phyloP scores from a whole-genome alignment of 2,888 invertebrate species.

The Drosophila paranaensis region DNA sequence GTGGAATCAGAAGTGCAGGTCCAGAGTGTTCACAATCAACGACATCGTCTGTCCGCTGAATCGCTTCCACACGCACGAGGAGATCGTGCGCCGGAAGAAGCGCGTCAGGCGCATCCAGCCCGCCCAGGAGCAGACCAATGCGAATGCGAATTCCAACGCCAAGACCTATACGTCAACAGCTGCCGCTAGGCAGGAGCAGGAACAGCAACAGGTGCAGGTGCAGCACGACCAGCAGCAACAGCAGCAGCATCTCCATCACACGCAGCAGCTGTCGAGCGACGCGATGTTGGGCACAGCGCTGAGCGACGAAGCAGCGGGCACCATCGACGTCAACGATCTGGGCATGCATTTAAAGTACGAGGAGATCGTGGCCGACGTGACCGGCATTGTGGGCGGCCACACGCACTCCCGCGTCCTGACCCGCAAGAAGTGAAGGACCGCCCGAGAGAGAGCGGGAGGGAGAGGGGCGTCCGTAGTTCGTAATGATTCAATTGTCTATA shows the following conservation, averaged over 20 bases:
- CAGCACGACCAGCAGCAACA: conserved; percentile 38
- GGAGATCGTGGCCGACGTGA: conserved; percentile 84
- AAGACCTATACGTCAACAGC: conserved; percentile 21
- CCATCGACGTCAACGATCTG: conserved; percentile 70
- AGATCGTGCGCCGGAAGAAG: conserved; percentile 84
- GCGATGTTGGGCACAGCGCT: conserved; percentile 63
- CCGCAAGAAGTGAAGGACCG: conserved; percentile 43
- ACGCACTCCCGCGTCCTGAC: conserved; percentile 34
- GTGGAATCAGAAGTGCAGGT: conserved; percentile 85
- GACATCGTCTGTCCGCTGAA: conserved; percentile 84
- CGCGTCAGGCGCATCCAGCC: conserved; percentile 79
- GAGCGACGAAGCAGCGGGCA: conserved; percentile 61
- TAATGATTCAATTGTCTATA: conserved; percentile 31
- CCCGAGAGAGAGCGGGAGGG: not conserved
- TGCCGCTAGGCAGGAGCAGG: conserved; percentile 18
- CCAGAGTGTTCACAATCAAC: conserved; percentile 84
- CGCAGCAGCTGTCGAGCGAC: conserved; percentile 52
- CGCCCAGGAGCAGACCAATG: conserved; percentile 21
- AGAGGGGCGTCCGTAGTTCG: conserved; percentile 14
- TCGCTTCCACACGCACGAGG: conserved; percentile 85
- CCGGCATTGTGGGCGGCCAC: conserved; percentile 74
- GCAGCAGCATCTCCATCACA: conserved; percentile 29
- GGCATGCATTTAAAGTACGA: conserved; percentile 83
- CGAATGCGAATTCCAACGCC: conserved; percentile 18
- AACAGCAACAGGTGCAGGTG: conserved; percentile 35